Percentiles rank a stretch among this genome's conserved stretches.
Evolutionary conservation across 2,113 vertebrate species (phyloP).

Genomic region (Chauna torquata): DNA sequence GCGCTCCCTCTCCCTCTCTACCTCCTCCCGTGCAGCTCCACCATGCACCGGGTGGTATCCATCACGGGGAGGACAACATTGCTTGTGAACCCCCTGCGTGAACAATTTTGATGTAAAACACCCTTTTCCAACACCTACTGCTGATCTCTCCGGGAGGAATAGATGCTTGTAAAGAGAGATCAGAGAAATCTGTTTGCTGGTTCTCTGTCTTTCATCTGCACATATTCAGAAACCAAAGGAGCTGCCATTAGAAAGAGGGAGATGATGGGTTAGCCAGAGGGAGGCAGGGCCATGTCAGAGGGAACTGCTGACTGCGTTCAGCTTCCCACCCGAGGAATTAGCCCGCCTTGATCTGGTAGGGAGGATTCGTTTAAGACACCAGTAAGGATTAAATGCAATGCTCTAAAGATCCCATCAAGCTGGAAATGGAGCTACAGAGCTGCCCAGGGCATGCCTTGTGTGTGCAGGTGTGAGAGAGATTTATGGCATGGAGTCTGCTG

Average conservation of each 20-base stretch:
- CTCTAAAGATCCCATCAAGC: too few species aligned
- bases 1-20: too few species aligned
- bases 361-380: background rate
- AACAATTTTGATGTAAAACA: background rate
- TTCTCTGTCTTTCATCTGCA: background rate
- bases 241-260: background rate
- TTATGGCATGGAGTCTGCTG: background rate
- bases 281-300: background rate
- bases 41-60: background rate
- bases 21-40: background rate
- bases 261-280: background rate
- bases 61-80: accelerated
- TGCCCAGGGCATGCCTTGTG: background rate
- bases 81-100: background rate
- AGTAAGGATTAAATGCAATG: too few species aligned
- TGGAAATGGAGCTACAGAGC: background rate
- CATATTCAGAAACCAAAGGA: background rate
- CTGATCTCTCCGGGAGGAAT: background rate
- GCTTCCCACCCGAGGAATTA: background rate
- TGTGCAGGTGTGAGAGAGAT: background rate
- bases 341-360: background rate
- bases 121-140: background rate
- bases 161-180: background rate
- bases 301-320: background rate
- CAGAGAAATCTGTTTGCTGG: background rate